A percentile compares a stretch with the other conserved stretches of the same genome.
These are phyloP conservation scores for Ericerus pela DNA, from an alignment of 1,140 invertebrate species.

Conservation along the genomic window DNA sequence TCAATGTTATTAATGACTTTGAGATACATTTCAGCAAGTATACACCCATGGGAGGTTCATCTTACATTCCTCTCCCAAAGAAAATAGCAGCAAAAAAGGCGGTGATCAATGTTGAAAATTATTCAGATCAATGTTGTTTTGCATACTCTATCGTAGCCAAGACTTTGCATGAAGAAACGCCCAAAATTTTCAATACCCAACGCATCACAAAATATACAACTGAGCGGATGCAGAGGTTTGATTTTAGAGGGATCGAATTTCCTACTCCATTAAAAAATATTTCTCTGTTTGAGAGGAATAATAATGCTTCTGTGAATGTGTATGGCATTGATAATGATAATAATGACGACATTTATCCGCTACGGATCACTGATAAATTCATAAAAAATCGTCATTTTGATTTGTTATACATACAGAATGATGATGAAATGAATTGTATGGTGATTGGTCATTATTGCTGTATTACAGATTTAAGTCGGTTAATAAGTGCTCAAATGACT, in stretches of 20 bases:
- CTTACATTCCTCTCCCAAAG: not conserved
- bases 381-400: not conserved
- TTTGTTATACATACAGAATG: not conserved
- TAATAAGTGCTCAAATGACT: not conserved
- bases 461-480: not conserved
- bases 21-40: not conserved
- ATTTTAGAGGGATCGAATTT: not conserved
- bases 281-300: not conserved
- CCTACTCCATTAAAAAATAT: not conserved
- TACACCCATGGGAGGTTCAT: not conserved
- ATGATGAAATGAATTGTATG: not conserved
- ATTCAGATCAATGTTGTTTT: not conserved
- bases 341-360: not conserved
- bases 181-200: not conserved
- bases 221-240: not conserved
- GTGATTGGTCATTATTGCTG: not conserved
- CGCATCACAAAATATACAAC: not conserved
- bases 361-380: not conserved
- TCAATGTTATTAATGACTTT: not conserved
- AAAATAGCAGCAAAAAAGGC: not conserved
- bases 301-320: not conserved
- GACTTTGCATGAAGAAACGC: not conserved
- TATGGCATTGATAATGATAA: not conserved
- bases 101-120: constrained; percentile 1
- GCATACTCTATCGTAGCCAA: not conserved